Base-by-base conservation (phyloP, 1,140 invertebrate genomes). In the Neodiprion fabricii region DNA sequence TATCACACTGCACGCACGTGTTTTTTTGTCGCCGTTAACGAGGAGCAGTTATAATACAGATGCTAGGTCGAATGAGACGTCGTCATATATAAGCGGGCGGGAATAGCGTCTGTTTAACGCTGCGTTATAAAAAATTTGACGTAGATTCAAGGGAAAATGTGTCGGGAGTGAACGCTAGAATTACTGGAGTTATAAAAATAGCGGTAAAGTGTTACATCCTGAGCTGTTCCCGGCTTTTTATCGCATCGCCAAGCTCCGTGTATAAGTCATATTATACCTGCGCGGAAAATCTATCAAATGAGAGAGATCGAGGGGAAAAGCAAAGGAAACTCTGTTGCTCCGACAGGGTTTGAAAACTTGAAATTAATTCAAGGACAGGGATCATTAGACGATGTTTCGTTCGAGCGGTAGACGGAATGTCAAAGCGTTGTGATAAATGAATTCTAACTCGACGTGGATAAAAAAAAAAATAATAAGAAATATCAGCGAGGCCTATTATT, bases 141-240 rank as follows among this genome's bases (percentile, higher is more conserved):
- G 5, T 69, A 69, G 12, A 69, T 47, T 23, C 40, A 23, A 69
- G 67, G 17, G 23, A 23, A 69, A 69, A 69, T 0, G 67, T 7
- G 67, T 11, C 12, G 40, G 67, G 67, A 21, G 23, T 23, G 40
- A 69, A 69, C 67, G 67, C n/a, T 69, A 21, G 11, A 47, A 69
- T 69, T 69, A 69, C 21, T 69, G 14, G 67, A 7, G 4, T 69
- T 69, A 69, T 69, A 69, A 69, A 69, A 69, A 69, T 69, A 69
- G 23, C 67, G 10, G 17, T 47, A 21, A 69, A 23, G 23, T 69
- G 11, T 69, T 21, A 21, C 8, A 69, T 47, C 40, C 14, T 23
- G 23, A 21, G 40, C 12, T 47, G 67, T 69, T 69, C 40, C 67
- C 21, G 21, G 67, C 12, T 69, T 69, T 69, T 23, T 14, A 14